A percentile compares a stretch with the other conserved stretches of the same genome.
These are phyloP conservation scores for Murina feae DNA, from an alignment of 2,113 vertebrate species.

Conservation along the genomic window DNA sequence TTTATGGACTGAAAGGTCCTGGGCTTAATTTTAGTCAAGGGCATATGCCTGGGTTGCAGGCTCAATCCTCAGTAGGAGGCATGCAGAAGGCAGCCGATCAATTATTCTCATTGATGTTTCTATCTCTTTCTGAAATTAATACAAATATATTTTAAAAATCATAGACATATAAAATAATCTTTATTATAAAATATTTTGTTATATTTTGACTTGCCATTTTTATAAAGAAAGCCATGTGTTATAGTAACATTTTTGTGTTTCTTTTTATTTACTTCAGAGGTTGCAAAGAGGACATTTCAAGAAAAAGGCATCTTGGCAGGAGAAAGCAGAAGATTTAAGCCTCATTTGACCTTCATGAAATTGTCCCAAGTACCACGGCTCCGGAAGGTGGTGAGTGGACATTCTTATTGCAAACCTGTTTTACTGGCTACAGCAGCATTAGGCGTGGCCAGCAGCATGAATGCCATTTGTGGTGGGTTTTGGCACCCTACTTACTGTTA, in stretches of 20 bases:
- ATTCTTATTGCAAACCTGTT: not conserved
- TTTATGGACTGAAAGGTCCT: too few relatives aligned
- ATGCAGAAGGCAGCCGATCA: too few relatives aligned
- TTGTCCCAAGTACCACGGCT: slow-evolving; percentile 89
- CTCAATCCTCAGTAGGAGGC: too few relatives aligned
- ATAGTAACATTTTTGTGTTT: slow-evolving; percentile 24
- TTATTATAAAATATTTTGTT: not conserved
- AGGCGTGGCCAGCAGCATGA: not conserved
- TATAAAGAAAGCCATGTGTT: not conserved
- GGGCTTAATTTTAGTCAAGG: too few relatives aligned
- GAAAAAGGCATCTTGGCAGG: slow-evolving; percentile 86
- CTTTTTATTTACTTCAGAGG: slow-evolving; percentile 80
- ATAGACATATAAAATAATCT: not conserved
- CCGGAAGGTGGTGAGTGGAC: slow-evolving; percentile 84
- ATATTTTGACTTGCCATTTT: not conserved
- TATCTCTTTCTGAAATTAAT: too few relatives aligned
- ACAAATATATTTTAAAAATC: too few relatives aligned
- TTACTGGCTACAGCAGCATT: not conserved
- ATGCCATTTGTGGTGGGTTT: not conserved
- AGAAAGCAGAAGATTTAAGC: slow-evolving; percentile 87
- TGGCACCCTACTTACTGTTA: accelerated
- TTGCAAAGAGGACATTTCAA: slow-evolving; percentile 86
- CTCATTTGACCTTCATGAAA: slow-evolving; percentile 98
- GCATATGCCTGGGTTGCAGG: too few relatives aligned
- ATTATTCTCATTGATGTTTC: too few relatives aligned